phyloP scores from a whole-genome alignment of 2,888 invertebrate species.

The Strigamia transsilvanica region DNA sequence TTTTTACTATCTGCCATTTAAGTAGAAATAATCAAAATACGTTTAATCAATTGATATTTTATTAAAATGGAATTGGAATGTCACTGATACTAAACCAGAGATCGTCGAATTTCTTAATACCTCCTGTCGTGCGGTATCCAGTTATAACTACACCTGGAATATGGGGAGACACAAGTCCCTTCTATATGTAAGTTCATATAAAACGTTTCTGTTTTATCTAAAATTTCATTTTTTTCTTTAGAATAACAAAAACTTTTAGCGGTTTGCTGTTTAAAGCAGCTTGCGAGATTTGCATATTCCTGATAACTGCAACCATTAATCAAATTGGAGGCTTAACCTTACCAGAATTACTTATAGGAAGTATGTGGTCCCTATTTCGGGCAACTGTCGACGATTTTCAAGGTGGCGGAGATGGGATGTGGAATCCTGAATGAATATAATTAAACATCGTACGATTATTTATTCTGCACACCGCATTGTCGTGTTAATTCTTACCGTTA shows the following conservation, averaged over 20 bases:
- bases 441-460: not conserved
- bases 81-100: not conserved
- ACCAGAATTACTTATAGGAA: not conserved
- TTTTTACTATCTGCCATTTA: not conserved
- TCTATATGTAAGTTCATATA: not conserved
- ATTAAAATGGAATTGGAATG: not conserved
- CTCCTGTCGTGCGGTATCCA: not conserved
- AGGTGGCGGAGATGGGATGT: conserved; percentile 7
- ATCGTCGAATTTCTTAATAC: not conserved
- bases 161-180: not conserved
- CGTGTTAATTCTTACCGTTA: not conserved
- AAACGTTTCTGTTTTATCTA: too few species aligned
- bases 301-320: not conserved
- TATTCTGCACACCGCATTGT: not conserved
- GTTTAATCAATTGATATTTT: not conserved
- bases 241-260: not conserved
- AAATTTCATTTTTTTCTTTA: not conserved
- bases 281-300: not conserved
- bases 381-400: not conserved
- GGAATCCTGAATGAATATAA: conserved; percentile 22
- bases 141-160: not conserved
- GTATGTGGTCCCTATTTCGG: not conserved
- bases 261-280: not conserved
- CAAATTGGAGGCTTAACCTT: not conserved
- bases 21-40: not conserved